Evolutionary conservation across 2,888 invertebrate species (phyloP), one percentile per base, ranked within the genome.

Genomic region (Phrixothrix hirtus): DNA sequence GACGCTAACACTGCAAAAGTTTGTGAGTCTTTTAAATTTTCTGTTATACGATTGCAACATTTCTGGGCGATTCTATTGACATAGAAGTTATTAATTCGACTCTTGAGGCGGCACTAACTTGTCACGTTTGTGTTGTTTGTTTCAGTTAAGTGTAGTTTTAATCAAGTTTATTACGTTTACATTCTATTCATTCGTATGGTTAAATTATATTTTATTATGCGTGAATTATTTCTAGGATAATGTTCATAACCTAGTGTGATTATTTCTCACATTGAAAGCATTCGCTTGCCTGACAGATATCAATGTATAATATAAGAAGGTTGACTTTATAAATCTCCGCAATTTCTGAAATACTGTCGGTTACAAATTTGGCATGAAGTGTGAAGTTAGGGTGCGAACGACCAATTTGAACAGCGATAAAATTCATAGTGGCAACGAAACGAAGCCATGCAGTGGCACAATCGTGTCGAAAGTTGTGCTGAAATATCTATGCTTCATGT

Each of bases 401-500:
- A 60, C 64, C 65, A 64, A 67, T 67, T 64, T 65, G 64, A 65
- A 57, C 63, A 62, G 51, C 57, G 62, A 66, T 65, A 66, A 66
- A 64, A 65, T 64, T 64, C 62, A 61, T 59, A 58, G 58, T 51
- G 55, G 41, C 56, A 34, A 45, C 54, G 41, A 55, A 55, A 55
- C 57, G 53, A 57, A 52, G 42, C 49, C 53, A 32, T 52, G 48
- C 54, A 52, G 53, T 45, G 48, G 58, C 50, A 51, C 55, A 54
- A 65, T 66, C 68, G 67, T 66, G 67, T 68, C 69, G 63, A 70
- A 66, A 67, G 66, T 66, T 67, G 62, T 64, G 66, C 66, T 66
- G 66, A 69, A 69, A 70, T 70, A 69, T 69, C 68, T 66, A 67
- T 63, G 66, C 60, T 68, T 71, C 70, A 72, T 72, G 72, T 70